Conservation (phyloP, 2,113 vertebrate genomes). For the Rana temporaria region DNA sequence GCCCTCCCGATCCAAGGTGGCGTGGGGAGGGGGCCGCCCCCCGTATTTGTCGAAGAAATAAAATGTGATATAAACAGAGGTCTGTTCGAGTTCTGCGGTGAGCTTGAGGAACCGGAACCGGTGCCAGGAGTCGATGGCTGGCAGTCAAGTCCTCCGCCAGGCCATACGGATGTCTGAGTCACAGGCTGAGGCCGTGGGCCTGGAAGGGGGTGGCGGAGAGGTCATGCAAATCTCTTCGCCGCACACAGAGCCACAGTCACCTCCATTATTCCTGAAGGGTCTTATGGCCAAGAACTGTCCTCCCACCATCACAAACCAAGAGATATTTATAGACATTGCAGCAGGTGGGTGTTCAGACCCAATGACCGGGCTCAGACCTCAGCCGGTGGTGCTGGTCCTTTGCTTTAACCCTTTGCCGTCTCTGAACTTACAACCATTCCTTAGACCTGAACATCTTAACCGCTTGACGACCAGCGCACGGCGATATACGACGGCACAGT, state of each 20-base stretch:
- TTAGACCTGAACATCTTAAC: no score
- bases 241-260: background rate
- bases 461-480: no score
- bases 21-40: background rate
- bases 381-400: no score
- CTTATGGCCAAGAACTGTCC: background rate
- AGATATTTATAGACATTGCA: no score
- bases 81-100: conserved; percentile 23
- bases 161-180: conserved; percentile 22
- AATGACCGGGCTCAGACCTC: no score
- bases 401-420: no score
- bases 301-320: background rate
- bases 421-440: no score
- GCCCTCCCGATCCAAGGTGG: conserved; percentile 13
- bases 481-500: no score
- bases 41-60: background rate
- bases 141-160: background rate
- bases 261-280: background rate
- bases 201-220: conserved; percentile 23
- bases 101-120: background rate
- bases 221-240: background rate
- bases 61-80: conserved; percentile 1
- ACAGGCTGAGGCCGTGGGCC: background rate
- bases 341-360: no score
- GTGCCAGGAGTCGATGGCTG: background rate